Conservation (phyloP, 2,888 invertebrate species). For the Dasysyrphus albostriatus region DNA sequence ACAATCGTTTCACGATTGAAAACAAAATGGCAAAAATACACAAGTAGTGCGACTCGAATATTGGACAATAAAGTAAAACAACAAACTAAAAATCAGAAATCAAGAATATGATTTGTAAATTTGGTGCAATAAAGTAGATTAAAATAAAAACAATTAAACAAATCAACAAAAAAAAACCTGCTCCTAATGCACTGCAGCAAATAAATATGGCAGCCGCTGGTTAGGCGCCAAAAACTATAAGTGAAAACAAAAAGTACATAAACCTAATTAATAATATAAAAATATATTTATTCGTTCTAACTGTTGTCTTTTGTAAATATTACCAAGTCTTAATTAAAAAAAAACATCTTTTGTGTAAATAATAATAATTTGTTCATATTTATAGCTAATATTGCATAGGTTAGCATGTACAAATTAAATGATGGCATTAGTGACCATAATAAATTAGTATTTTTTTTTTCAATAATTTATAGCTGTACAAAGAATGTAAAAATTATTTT, state of each 20-base stretch:
- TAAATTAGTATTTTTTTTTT: conserved; percentile 7
- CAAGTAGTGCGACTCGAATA: conserved; percentile 80
- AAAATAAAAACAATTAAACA: conserved; percentile 49
- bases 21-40: conserved; percentile 32
- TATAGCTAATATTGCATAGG: conserved; percentile 13
- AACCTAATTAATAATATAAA: not conserved
- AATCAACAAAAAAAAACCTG: conserved; percentile 37
- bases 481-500: conserved; percentile 52
- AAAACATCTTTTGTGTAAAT: conserved; percentile 18
- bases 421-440: conserved; percentile 14
- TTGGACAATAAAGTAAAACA: conserved; percentile 78
- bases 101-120: conserved; percentile 56
- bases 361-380: conserved; percentile 27
- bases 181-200: conserved; percentile 50
- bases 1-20: conserved; percentile 40
- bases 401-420: conserved; percentile 56
- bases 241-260: conserved; percentile 28
- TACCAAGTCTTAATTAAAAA: conserved; percentile 16
- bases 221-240: conserved; percentile 34
- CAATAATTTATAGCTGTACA: conserved; percentile 67
- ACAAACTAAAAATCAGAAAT: conserved; percentile 4
- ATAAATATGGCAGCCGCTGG: conserved; percentile 46
- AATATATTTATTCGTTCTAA: conserved; percentile 45
- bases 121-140: conserved; percentile 79
- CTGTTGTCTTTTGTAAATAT: conserved; percentile 63